These are phyloP conservation scores for Furnarius figulus DNA, from an alignment of 2,113 vertebrate genomes.

Conservation along the genomic window DNA sequence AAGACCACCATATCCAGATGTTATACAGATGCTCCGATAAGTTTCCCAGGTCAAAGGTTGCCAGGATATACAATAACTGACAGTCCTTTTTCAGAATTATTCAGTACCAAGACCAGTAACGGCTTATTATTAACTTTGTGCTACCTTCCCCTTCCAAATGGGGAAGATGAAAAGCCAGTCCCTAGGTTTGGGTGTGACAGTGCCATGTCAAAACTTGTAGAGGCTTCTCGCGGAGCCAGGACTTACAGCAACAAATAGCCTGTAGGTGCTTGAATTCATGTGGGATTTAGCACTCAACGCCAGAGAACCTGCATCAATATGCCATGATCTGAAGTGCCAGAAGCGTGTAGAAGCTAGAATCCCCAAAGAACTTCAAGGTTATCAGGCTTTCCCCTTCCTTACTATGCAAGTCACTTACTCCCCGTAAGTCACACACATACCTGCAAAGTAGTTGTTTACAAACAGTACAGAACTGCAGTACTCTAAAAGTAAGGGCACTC, in stretches of 20 bases:
- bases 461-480: neutral
- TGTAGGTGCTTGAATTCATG: neutral
- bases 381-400: neutral
- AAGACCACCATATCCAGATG: neutral
- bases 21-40: neutral
- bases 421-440: neutral
- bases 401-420: neutral
- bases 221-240: neutral
- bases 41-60: neutral
- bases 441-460: neutral
- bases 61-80: neutral
- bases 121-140: neutral
- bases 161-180: neutral
- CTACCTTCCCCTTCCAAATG: neutral
- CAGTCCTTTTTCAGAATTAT: neutral
- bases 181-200: neutral
- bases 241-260: neutral
- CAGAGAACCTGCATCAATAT: neutral
- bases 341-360: neutral
- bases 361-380: neutral
- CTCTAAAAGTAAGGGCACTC: neutral
- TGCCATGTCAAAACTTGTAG: neutral
- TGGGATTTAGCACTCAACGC: neutral
- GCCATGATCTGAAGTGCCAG: neutral
- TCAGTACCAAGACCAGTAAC: neutral